phyloP scores from a whole-genome alignment of 2,113 vertebrate genomes.

The Rousettus leschenaultii region DNA sequence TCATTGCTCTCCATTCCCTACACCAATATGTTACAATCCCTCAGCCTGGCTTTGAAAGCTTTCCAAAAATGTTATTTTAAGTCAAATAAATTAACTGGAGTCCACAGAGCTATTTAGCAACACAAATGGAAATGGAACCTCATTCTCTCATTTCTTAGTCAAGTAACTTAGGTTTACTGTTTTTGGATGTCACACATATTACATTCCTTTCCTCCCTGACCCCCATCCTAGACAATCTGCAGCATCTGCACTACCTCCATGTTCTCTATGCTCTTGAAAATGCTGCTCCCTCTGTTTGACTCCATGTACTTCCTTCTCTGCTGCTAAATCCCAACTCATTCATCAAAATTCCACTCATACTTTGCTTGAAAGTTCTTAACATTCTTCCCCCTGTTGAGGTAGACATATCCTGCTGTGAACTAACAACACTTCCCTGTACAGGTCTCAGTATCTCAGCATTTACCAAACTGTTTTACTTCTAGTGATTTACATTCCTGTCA shows the following conservation, averaged over 20 bases:
- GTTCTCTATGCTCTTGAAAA: neutral
- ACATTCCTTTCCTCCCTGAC: constrained; percentile 14
- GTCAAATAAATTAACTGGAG: neutral
- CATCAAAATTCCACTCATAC: neutral
- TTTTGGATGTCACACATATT: neutral
- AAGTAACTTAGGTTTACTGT: neutral
- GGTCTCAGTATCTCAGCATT: neutral
- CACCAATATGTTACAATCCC: neutral
- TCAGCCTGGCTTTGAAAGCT: constrained; percentile 12
- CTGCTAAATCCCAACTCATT: neutral
- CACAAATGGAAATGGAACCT: neutral
- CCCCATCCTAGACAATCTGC: neutral
- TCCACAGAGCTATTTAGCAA: constrained; percentile 3
- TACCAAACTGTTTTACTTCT: neutral
- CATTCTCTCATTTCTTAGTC: neutral
- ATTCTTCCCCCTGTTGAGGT: neutral
- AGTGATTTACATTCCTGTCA: neutral
- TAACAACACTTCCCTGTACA: neutral
- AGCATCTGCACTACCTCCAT: neutral
- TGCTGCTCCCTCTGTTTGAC: neutral
- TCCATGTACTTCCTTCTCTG: constrained; percentile 11
- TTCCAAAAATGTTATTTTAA: constrained; percentile 27
- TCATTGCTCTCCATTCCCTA: neutral
- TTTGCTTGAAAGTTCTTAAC: neutral
- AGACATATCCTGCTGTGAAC: neutral